Evolutionary conservation across 2,888 invertebrate species (phyloP).

Genomic region (Athrips mouffetella): DNA sequence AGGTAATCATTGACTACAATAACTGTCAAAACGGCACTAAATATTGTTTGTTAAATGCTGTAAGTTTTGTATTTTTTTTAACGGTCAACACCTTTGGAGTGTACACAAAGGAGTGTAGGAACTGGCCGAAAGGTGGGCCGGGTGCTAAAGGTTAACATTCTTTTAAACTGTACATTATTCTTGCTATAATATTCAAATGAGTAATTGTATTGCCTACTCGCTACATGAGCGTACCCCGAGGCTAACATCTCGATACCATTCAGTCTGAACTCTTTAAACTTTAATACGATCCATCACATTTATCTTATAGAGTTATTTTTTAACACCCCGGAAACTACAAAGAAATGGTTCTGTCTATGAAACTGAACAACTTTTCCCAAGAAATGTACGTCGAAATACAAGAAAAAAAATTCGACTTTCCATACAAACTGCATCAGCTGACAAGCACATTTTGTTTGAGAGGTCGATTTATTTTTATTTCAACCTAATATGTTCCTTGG

Average conservation of each 20-base stretch:
- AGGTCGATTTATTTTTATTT: too few species aligned
- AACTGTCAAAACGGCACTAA: constrained; percentile 76
- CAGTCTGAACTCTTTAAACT: not conserved
- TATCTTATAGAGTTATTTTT: too few species aligned
- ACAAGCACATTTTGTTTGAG: too few species aligned
- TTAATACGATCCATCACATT: constrained; percentile 5
- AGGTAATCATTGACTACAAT: constrained; percentile 72
- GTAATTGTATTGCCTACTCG: constrained; percentile 27
- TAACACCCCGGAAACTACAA: too few species aligned
- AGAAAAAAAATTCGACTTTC: too few species aligned
- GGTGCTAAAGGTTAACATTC: constrained; percentile 56
- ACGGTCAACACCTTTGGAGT: constrained; percentile 67
- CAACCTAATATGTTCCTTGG: too few species aligned
- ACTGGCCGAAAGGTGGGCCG: constrained; percentile 48
- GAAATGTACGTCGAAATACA: too few species aligned
- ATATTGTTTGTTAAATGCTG: constrained; percentile 75
- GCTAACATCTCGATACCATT: not conserved
- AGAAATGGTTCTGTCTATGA: too few species aligned
- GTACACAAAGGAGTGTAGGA: constrained; percentile 49
- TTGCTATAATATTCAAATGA: constrained; percentile 45
- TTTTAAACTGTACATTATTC: constrained; percentile 34
- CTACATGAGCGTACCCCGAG: constrained; percentile 5
- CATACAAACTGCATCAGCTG: too few species aligned
- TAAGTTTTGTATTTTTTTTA: constrained; percentile 67
- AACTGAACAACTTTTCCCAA: too few species aligned